phyloP scores from a whole-genome alignment of 2,888 invertebrate species.

The Amiota minor region DNA sequence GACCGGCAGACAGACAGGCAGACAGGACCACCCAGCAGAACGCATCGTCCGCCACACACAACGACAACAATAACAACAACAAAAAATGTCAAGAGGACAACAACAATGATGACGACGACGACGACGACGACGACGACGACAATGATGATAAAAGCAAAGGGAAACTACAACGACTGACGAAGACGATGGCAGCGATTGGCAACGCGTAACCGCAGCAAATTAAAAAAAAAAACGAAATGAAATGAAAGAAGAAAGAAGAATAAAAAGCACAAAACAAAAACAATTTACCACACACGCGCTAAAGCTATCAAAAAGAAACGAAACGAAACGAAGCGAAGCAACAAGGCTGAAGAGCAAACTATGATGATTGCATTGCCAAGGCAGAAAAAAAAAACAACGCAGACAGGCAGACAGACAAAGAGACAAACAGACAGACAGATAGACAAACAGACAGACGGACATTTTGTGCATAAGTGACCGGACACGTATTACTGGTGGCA shows the following conservation, averaged over 20 bases:
- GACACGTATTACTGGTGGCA: constrained; percentile 71
- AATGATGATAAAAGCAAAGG: constrained; percentile 59
- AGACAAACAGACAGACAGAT: constrained; percentile 24
- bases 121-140: constrained; percentile 51
- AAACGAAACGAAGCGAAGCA: background rate
- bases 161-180: constrained; percentile 9
- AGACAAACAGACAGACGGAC: constrained; percentile 34
- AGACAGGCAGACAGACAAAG: background rate
- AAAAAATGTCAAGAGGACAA: constrained; percentile 32
- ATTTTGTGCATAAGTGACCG: constrained; percentile 50
- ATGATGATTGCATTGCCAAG: background rate
- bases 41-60: constrained; percentile 51
- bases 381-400: background rate
- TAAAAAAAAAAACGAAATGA: constrained; percentile 29
- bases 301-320: background rate
- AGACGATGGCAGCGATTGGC: constrained; percentile 40
- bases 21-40: constrained; percentile 63
- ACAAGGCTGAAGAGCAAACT: too few relatives aligned
- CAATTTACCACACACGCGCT: constrained; percentile 58
- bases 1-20: constrained; percentile 32
- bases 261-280: constrained; percentile 48
- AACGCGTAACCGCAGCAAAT: constrained; percentile 58
- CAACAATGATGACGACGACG: constrained; percentile 36
- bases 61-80: constrained; percentile 41
- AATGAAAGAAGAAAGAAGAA: constrained; percentile 12